Percentiles rank a stretch among this genome's conserved stretches.
These are phyloP conservation scores for Beris chalybata DNA, from an alignment of 2,888 invertebrate genomes.

Conservation along the genomic window DNA sequence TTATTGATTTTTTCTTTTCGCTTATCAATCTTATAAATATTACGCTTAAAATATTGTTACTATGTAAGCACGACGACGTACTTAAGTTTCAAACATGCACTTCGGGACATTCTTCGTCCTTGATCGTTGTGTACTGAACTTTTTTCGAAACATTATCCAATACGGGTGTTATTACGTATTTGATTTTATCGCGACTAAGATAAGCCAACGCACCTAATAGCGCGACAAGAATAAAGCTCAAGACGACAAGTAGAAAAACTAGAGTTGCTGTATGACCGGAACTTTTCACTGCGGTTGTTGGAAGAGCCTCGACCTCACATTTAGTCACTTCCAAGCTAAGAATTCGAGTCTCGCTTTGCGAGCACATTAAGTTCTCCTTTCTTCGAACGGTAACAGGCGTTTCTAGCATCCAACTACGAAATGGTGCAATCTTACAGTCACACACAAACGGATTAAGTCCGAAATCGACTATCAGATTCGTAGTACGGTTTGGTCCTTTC, in stretches of 20 bases:
- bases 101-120: constrained; percentile 61
- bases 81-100: constrained; percentile 51
- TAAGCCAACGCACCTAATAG: constrained; percentile 64
- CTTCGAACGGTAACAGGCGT: constrained; percentile 65
- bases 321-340: constrained; percentile 48
- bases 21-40: not conserved
- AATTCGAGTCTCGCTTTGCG: constrained; percentile 46
- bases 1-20: not conserved
- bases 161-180: constrained; percentile 63
- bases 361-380: constrained; percentile 61
- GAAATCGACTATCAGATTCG: constrained; percentile 64
- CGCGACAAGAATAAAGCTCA: constrained; percentile 60
- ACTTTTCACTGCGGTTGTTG: constrained; percentile 44
- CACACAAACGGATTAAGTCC: constrained; percentile 71
- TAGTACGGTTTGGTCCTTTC: constrained; percentile 49
- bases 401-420: constrained; percentile 65
- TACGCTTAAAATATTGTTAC: too few species aligned
- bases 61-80: too few species aligned
- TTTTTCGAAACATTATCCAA: constrained; percentile 68
- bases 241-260: constrained; percentile 59
- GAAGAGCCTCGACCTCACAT: constrained; percentile 46
- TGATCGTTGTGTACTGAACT: constrained; percentile 74
- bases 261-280: constrained; percentile 52
- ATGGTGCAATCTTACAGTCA: constrained; percentile 63
- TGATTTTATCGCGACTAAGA: constrained; percentile 63